These are phyloP conservation scores for Cheiracanthium punctorium DNA, from an alignment of 2,888 invertebrate species.

Conservation along the genomic window DNA sequence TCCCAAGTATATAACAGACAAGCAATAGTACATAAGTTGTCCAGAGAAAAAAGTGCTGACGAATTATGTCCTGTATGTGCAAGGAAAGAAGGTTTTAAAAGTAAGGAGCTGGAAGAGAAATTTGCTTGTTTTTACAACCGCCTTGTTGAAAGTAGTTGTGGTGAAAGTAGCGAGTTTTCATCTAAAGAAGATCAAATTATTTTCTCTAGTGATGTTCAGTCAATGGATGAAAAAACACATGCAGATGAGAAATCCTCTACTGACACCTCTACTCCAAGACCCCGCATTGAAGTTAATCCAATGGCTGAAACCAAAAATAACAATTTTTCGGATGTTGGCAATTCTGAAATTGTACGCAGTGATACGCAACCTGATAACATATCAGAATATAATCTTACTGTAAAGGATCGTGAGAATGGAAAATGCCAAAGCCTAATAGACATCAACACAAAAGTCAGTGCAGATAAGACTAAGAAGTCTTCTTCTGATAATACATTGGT, in stretches of 20 bases:
- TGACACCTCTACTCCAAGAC: slow-evolving; percentile 14
- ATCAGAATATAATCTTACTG: background rate
- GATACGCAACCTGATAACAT: background rate
- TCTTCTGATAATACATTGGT: slow-evolving; percentile 69
- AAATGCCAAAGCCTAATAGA: slow-evolving; percentile 58
- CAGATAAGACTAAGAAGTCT: slow-evolving; percentile 55
- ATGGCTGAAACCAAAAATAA: slow-evolving; percentile 32
- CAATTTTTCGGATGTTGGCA: background rate
- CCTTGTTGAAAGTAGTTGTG: slow-evolving; percentile 69
- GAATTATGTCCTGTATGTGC: slow-evolving; percentile 70
- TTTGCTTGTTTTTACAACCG: slow-evolving; percentile 71
- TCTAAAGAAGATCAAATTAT: slow-evolving; percentile 70
- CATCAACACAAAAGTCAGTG: slow-evolving; percentile 27
- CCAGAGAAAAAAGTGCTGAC: slow-evolving; percentile 40
- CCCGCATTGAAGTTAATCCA: slow-evolving; percentile 61
- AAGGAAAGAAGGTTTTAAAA: slow-evolving; percentile 64
- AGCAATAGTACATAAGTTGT: slow-evolving; percentile 24
- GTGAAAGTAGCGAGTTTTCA: slow-evolving; percentile 69
- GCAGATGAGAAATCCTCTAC: background rate
- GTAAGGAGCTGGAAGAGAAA: slow-evolving; percentile 68
- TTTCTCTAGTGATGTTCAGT: slow-evolving; percentile 62
- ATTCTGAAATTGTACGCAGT: background rate
- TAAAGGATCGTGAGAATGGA: slow-evolving; percentile 22
- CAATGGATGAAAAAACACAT: slow-evolving; percentile 13
- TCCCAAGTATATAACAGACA: slow-evolving; percentile 12